These are phyloP conservation scores for Notamacropus eugenii DNA, from an alignment of 2,797 vertebrate species.

Conservation along the genomic window DNA sequence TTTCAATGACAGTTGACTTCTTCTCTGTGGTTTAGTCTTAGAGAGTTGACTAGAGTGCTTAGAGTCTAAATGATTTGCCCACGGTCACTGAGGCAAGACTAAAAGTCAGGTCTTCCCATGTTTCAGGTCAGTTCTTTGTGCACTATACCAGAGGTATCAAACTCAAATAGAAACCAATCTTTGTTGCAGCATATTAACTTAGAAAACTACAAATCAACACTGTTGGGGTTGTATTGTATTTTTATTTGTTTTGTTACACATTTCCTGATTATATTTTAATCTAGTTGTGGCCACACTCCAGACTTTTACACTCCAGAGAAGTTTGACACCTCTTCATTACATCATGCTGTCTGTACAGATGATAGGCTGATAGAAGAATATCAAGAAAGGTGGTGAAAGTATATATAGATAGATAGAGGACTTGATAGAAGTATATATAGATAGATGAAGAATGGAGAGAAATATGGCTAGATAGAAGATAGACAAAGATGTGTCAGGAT, in stretches of 20 bases:
- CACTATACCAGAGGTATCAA: background rate
- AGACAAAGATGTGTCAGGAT: background rate
- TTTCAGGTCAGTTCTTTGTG: background rate
- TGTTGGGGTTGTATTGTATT: background rate
- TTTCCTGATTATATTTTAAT: background rate
- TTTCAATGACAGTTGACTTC: background rate
- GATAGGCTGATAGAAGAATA: background rate
- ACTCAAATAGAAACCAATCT: background rate
- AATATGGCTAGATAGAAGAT: background rate
- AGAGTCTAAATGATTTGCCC: background rate
- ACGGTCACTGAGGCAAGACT: background rate
- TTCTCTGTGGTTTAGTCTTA: background rate
- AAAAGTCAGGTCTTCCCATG: background rate
- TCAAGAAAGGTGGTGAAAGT: background rate
- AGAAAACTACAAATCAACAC: background rate
- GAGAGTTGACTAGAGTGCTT: background rate
- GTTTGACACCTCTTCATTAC: background rate
- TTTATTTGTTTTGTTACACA: background rate
- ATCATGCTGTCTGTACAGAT: background rate
- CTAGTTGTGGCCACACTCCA: too few relatives aligned
- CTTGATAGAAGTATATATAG: background rate
- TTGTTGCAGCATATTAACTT: rapidly evolving
- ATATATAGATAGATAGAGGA: background rate
- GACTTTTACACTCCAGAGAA: background rate
- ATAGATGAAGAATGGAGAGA: background rate